Evolutionary conservation across 2,888 invertebrate genomes (phyloP), one percentile per base, ranked within the genome.

Genomic region (Cephus nigrinus): DNA sequence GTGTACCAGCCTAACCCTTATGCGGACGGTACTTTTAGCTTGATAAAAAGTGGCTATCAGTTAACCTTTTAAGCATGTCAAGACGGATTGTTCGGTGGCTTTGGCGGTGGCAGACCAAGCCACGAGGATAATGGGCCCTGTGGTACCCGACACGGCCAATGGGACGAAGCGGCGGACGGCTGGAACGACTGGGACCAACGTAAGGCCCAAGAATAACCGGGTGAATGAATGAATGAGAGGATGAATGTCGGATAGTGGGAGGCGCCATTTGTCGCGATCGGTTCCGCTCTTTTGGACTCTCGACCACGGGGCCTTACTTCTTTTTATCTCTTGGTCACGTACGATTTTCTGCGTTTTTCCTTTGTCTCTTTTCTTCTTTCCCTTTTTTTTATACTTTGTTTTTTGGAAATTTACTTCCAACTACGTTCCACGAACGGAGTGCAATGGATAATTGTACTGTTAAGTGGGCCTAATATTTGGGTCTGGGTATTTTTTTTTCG

Each of bases 11-110:
- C 55, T 73, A 74, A 75, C 76, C 55, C 75, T 75, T 75, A 34
- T 68, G 69, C 68, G 73, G 75, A 76, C 71, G 74, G 77, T 68
- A 72, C 74, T 75, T 75, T 76, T 78, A 78, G 78, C 79, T 85
- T 87, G 87, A 88, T 85, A 87, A 89, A 86, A 87, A 85, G 82
- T 80, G 80, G 85, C 87, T 84, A 89, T 89, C 86, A 86, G 85
- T 90, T 87, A 86, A 83, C 82, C 87, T 87, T 88, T 86, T 84
- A 82, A 85, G 80, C 76, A 77, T 69, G 79, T 81, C 84, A 81
- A 80, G 81, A 82, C 84, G 83, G 83, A 84, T 85, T 79, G 81
- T 79, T 73, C 78, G 76, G 80, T 80, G 78, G 81, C 78, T 78
- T 78, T 78, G 78, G 68, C 71, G 80, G 80, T 80, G 80, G 75